Evolutionary conservation across 2,888 invertebrate species (phyloP).

Genomic region (Pelosia muscerda): DNA sequence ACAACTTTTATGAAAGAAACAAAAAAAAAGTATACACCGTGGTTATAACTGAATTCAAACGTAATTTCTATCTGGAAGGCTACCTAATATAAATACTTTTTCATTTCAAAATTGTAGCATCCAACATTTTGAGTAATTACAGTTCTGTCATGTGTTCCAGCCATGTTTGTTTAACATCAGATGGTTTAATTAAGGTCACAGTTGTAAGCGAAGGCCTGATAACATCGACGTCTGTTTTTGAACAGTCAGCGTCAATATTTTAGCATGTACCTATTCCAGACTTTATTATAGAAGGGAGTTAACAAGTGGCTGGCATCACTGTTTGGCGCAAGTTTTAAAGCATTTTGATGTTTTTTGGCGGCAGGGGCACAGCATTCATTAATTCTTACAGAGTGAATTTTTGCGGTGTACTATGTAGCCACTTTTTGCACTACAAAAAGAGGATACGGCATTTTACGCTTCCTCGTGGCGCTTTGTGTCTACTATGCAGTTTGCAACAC

Average conservation of each 20-base stretch:
- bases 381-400: constrained; percentile 51
- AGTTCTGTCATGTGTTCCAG: constrained; percentile 26
- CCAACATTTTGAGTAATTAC: constrained; percentile 43
- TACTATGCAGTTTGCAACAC: constrained; percentile 35
- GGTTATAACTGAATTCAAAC: constrained; percentile 54
- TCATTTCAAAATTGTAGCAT: constrained; percentile 42
- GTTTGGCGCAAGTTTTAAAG: constrained; percentile 17
- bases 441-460: constrained; percentile 37
- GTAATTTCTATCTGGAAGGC: constrained; percentile 49
- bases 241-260: not conserved
- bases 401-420: constrained; percentile 44
- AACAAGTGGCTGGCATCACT: constrained; percentile 36
- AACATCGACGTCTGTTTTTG: not conserved
- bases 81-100: constrained; percentile 51
- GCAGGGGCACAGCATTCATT: constrained; percentile 42
- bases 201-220: not conserved
- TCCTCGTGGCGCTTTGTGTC: constrained; percentile 40
- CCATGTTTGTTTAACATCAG: constrained; percentile 23
- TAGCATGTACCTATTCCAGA: not conserved
- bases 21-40: constrained; percentile 51
- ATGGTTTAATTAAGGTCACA: constrained; percentile 6
- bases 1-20: constrained; percentile 49
- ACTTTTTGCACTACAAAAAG: constrained; percentile 46
- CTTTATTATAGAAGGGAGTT: constrained; percentile 16
- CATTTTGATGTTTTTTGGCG: constrained; percentile 26